Conservation (phyloP, 2,888 invertebrate genomes). For the Synanthedon vespiformis region DNA sequence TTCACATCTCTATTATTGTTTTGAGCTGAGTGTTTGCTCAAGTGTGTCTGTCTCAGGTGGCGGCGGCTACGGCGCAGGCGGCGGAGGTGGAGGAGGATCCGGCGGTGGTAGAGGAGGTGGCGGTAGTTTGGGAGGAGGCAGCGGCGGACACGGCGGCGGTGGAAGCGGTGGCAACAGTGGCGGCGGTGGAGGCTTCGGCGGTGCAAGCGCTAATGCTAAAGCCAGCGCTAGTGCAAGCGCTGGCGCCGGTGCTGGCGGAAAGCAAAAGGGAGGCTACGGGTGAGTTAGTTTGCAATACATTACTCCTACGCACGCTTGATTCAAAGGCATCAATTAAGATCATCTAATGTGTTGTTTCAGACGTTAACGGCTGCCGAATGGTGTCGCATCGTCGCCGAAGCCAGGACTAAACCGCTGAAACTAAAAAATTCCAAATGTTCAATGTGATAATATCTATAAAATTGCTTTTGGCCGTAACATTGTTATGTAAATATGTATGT, state of each 20-base stretch:
- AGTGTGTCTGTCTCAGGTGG: conserved; percentile 6
- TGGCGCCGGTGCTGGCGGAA: conserved; percentile 17
- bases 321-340: too few relatives aligned
- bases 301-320: too few relatives aligned
- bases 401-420: conserved; percentile 1
- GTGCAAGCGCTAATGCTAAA: conserved; percentile 6
- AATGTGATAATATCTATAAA: conserved; percentile 31
- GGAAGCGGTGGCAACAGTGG: conserved; percentile 15
- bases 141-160: conserved; percentile 4
- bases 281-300: conserved; percentile 9
- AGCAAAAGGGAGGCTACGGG: conserved; percentile 29
- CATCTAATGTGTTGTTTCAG: too few relatives aligned
- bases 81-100: conserved; percentile 12
- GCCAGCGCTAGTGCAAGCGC: conserved; percentile 12
- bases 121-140: conserved; percentile 4
- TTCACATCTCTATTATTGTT: too few relatives aligned
- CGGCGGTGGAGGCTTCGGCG: conserved; percentile 12
- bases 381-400: too few relatives aligned
- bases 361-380: too few relatives aligned
- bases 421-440: conserved; percentile 14
- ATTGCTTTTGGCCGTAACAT: conserved; percentile 20
- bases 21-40: too few relatives aligned
- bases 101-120: conserved; percentile 22
- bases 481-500: conserved; percentile 7
- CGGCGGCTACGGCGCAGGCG: conserved; percentile 9